Conservation (phyloP, 1,140 invertebrate genomes). For the Leptinotarsa texana region DNA sequence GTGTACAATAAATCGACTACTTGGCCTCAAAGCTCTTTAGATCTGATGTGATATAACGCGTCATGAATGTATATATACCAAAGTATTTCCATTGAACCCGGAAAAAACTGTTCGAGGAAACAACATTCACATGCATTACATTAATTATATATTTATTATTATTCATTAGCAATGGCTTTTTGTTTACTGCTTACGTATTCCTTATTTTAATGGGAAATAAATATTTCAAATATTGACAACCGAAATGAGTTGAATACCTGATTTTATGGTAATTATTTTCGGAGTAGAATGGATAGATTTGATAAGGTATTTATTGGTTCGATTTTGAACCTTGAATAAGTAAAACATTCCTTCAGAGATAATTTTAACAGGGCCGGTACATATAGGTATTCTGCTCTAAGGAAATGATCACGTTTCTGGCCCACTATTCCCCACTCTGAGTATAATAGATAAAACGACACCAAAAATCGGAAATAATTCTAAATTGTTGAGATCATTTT, state of each 20-base stretch:
- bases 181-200: constrained; percentile 8
- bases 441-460: no score
- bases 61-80: not conserved
- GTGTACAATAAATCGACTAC: no score
- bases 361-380: no score
- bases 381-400: no score
- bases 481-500: no score
- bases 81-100: not conserved
- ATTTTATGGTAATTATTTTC: not conserved
- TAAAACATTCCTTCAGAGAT: no score
- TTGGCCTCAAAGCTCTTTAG: no score
- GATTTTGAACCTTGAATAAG: not conserved
- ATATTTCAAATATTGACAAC: constrained; percentile 8
- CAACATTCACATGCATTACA: not conserved
- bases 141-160: constrained; percentile 7
- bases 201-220: not conserved
- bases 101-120: not conserved
- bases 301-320: not conserved
- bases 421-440: no score
- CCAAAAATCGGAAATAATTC: no score
- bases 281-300: not conserved
- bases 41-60: not conserved
- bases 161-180: not conserved
- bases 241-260: constrained; percentile 2
- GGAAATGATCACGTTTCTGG: no score